Evolutionary conservation across 2,888 invertebrate genomes (phyloP), one percentile per base, ranked within the genome.

Genomic region (Drosophila siamana): DNA sequence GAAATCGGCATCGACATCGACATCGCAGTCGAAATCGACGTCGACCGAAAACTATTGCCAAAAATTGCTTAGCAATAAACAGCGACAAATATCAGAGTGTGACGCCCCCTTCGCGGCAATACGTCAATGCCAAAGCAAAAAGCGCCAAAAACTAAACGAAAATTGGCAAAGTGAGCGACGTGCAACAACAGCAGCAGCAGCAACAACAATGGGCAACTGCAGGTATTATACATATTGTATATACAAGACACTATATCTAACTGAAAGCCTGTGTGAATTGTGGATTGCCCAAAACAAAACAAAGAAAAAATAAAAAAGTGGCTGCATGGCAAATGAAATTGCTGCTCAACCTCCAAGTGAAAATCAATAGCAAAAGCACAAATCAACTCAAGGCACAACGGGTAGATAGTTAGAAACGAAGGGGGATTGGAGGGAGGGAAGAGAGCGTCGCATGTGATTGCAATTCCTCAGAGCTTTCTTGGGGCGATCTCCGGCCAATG

Each of bases 71-170:
- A 59, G 60, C 78, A 61, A 66, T 68, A 78, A 77, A 64, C 69
- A 83, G 86, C 80, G 88, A 83, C 88, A 83, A 88, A 88, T 86
- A 86, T 88, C 83, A 83, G 68, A 88, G 84, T 83, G 80, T 77
- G 80, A 88, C 88, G 86, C 74, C 86, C 71, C 63, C 70, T 59
- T 44, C 54, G 22, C 46, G 26, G 56, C 50, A 51, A 67, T 72
- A 68, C 80, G 65, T 86, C 81, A 81, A 87, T 85, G 81, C 82
- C 81, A 84, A 61, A 69, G 63, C 69, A 69, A 56, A 71, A 64
- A 59, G 44, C 41, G 50, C 44, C 61, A 60, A 66, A 63, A 70
- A 62, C 41, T 54, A 51, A 61, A 67, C 64, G 47, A 48, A 71
- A 69, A 76, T 75, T 78, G 69, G 74, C 78, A 69, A 76, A 73